Evolutionary conservation across 2,888 invertebrate species (phyloP).

Genomic region (Heliothis peltigera): DNA sequence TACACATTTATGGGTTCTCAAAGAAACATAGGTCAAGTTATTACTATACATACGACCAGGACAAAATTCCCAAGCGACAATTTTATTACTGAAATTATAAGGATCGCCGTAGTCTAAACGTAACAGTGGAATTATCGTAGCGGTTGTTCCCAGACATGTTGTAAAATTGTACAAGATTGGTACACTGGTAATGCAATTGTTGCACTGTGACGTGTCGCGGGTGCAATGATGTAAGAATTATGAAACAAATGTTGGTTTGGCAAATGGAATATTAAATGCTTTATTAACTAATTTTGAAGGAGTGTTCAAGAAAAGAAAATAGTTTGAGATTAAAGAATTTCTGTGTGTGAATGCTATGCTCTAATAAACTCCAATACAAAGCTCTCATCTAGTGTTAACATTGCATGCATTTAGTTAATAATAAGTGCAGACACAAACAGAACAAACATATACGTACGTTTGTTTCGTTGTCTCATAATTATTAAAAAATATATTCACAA

Average conservation of each 20-base stretch:
- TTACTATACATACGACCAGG: constrained; percentile 28
- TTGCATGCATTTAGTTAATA: no score
- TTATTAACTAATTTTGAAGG: not conserved
- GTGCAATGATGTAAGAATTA: constrained; percentile 24
- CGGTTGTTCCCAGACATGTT: constrained; percentile 41
- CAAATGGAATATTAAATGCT: not conserved
- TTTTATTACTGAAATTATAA: constrained; percentile 56
- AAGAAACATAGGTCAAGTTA: constrained; percentile 1
- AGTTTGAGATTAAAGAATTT: no score
- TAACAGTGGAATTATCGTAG: constrained; percentile 43
- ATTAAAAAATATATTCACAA: no score
- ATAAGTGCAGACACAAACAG: no score
- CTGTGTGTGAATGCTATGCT: no score
- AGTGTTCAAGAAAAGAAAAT: no score
- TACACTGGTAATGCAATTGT: constrained; percentile 47
- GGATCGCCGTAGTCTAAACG: constrained; percentile 42
- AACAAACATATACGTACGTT: no score
- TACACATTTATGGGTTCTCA: constrained; percentile 9
- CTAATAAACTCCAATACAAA: no score
- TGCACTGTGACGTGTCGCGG: constrained; percentile 7
- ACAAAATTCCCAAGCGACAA: constrained; percentile 37
- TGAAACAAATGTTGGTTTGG: constrained; percentile 2
- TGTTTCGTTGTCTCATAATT: no score
- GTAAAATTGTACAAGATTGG: constrained; percentile 53
- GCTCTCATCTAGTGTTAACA: no score